Conservation (phyloP, 2,888 invertebrate species). For the Steinernema carpocapsae region DNA sequence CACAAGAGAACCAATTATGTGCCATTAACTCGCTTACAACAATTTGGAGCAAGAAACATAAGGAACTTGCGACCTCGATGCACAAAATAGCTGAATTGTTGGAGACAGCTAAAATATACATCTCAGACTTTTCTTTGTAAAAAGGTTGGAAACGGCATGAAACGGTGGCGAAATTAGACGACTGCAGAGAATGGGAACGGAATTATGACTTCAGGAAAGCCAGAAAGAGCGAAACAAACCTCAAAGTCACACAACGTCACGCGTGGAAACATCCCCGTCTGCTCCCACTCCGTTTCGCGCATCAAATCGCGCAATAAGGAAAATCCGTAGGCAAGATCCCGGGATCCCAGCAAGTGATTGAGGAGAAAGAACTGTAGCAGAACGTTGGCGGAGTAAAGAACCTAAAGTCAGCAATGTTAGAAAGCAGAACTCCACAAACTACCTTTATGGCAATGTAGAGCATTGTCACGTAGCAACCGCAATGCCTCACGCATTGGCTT, state of each 20-base stretch:
- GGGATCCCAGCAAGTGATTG: conserved; percentile 66
- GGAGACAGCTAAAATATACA: too few relatives aligned
- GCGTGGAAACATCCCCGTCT: conserved; percentile 69
- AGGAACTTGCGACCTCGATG: too few relatives aligned
- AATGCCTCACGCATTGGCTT: conserved; percentile 65
- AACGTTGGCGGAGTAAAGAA: conserved; percentile 67
- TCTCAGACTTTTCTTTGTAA: too few relatives aligned
- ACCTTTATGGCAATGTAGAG: conserved; percentile 69
- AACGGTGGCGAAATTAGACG: too few relatives aligned
- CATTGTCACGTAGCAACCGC: conserved; percentile 69
- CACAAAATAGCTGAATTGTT: too few relatives aligned
- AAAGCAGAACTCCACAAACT: neutral
- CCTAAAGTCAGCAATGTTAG: conserved; percentile 41
- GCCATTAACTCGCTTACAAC: too few relatives aligned
- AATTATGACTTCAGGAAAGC: too few relatives aligned
- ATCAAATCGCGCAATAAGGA: conserved; percentile 67
- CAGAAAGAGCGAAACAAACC: too few relatives aligned
- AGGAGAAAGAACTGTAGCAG: conserved; percentile 67
- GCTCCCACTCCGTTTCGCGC: conserved; percentile 68
- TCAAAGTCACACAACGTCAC: conserved; percentile 69
- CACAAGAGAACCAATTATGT: too few relatives aligned
- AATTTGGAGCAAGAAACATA: too few relatives aligned
- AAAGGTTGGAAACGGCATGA: too few relatives aligned
- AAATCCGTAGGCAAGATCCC: conserved; percentile 68
- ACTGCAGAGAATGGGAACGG: too few relatives aligned